Percentiles rank a stretch among this genome's conserved stretches.
Evolutionary conservation across 2,113 vertebrate species (phyloP).

Genomic region (Furnarius figulus): DNA sequence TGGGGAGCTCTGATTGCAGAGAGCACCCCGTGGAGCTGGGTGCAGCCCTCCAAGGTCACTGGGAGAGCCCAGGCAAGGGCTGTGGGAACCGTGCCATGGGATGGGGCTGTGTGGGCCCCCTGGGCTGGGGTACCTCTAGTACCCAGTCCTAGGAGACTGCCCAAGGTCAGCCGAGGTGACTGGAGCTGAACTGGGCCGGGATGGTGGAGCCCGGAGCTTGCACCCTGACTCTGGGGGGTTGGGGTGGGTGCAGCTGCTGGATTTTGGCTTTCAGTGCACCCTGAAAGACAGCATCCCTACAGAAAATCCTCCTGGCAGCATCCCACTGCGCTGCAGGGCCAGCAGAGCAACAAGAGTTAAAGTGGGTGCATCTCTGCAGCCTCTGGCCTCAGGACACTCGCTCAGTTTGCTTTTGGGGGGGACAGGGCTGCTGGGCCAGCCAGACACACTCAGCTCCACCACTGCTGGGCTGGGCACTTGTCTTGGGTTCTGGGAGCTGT

Average conservation of each 20-base stretch:
- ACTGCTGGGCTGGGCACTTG: not conserved
- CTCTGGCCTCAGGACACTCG: not conserved
- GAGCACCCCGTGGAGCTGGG: not conserved
- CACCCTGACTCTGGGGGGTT: fast-evolving
- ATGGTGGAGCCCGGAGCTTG: not conserved
- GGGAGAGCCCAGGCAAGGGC: fast-evolving
- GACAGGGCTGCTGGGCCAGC: fast-evolving
- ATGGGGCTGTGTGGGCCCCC: not conserved
- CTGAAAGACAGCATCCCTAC: fast-evolving
- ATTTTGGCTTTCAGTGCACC: not conserved
- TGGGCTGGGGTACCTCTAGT: fast-evolving
- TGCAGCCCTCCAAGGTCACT: not conserved
- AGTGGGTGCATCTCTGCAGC: not conserved
- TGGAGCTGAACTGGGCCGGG: not conserved
- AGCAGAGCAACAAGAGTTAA: fast-evolving
- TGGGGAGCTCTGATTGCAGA: fast-evolving
- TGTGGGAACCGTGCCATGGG: fast-evolving
- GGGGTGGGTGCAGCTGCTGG: fast-evolving
- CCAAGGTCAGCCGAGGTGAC: not conserved
- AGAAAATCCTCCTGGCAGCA: not conserved
- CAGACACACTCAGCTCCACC: fast-evolving
- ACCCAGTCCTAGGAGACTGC: not conserved
- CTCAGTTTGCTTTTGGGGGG: not conserved
- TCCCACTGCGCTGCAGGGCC: not conserved
- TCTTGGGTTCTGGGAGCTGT: not conserved